These are phyloP conservation scores for Synchiropus splendidus DNA, from an alignment of 2,113 vertebrate species.

Conservation along the genomic window DNA sequence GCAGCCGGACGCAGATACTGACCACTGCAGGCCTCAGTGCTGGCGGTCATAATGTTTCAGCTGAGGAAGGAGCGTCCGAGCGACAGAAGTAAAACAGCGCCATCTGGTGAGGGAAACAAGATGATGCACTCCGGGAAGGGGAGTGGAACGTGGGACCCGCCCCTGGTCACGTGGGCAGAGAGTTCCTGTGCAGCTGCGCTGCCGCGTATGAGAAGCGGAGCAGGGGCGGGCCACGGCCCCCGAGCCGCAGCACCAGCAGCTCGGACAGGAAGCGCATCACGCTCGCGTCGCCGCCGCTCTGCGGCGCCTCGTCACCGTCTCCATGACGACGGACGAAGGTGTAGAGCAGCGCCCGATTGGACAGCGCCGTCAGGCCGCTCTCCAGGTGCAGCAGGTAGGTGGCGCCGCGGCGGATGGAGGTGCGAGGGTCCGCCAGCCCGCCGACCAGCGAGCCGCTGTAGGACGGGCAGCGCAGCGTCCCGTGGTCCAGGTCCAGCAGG, in stretches of 20 bases:
- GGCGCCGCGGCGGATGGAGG: conserved; percentile 74
- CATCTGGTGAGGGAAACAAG: too few relatives aligned
- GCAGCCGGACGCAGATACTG: too few relatives aligned
- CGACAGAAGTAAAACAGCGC: too few relatives aligned
- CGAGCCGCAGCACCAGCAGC: conserved; percentile 48
- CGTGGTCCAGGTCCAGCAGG: conserved; percentile 84
- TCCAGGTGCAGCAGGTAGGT: conserved; percentile 87
- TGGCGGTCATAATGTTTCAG: background rate
- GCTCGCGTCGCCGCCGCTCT: conserved; percentile 24
- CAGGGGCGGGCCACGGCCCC: conserved; percentile 22
- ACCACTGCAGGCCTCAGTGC: conserved; percentile 1
- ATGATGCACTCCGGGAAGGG: too few relatives aligned
- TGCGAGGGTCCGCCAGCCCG: conserved; percentile 73
- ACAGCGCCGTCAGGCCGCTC: conserved; percentile 76
- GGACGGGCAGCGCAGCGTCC: conserved; percentile 76
- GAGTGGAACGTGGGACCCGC: background rate
- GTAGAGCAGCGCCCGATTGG: conserved; percentile 78
- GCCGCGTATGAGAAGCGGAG: conserved; percentile 46
- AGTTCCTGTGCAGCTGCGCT: conserved; percentile 39
- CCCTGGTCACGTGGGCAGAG: conserved; percentile 2
- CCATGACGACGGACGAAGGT: conserved; percentile 49
- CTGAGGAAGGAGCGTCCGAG: too few relatives aligned
- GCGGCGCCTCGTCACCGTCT: background rate
- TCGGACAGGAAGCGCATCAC: conserved; percentile 55
- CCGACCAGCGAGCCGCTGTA: conserved; percentile 77